A percentile compares a stretch with the other conserved stretches of the same genome.
These are phyloP conservation scores for Amiota communis DNA, from an alignment of 2,888 invertebrate genomes.

Conservation along the genomic window DNA sequence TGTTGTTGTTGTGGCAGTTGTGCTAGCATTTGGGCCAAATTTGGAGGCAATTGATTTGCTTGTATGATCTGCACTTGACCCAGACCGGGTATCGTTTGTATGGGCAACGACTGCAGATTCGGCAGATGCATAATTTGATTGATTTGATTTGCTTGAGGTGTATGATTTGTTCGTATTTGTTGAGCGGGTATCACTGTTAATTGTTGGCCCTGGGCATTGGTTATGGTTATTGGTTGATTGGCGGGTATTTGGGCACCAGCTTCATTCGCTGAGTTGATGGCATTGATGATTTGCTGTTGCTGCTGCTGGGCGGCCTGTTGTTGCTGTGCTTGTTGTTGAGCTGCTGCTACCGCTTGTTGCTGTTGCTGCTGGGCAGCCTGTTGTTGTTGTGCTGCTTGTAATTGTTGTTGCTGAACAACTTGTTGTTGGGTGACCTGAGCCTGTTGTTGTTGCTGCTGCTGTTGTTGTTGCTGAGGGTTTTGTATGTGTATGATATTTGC, in stretches of 20 bases:
- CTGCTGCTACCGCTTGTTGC: conserved; percentile 36
- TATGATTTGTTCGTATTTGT: conserved; percentile 64
- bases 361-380: conserved; percentile 46
- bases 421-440: conserved; percentile 44
- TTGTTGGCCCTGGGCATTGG: conserved; percentile 84
- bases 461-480: conserved; percentile 59
- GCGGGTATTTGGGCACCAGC: conserved; percentile 71
- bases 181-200: conserved; percentile 87
- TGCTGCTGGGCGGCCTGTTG: conserved; percentile 65
- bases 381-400: conserved; percentile 30
- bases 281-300: conserved; percentile 67
- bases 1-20: conserved; percentile 62
- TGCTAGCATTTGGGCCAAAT: conserved; percentile 67
- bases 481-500: conserved; percentile 72
- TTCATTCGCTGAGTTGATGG: conserved; percentile 59
- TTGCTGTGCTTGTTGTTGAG: conserved; percentile 45
- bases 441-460: conserved; percentile 53
- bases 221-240: conserved; percentile 80
- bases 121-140: conserved; percentile 65
- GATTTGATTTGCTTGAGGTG: conserved; percentile 17
- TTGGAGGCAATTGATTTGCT: conserved; percentile 73
- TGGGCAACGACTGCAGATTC: conserved; percentile 78
- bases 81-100: conserved; percentile 85
- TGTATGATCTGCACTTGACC: conserved; percentile 83
- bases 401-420: conserved; percentile 43